Base-by-base conservation (phyloP, 2,113 vertebrate species). In the Rattus rattus region DNA sequence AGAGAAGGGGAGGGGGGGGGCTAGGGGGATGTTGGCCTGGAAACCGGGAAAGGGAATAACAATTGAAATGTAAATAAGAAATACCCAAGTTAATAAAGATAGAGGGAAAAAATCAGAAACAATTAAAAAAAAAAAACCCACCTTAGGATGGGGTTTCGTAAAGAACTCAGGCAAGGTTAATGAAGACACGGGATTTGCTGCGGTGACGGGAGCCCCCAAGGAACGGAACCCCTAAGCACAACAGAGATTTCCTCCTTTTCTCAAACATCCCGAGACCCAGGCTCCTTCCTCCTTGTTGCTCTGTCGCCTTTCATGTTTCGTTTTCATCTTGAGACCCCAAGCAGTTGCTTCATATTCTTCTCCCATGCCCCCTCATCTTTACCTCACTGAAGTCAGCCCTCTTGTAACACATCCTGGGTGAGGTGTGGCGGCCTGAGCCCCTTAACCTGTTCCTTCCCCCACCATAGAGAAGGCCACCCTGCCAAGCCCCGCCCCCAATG, bases 401-500 rank as follows among this genome's bases (percentile, higher is more conserved):
- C 75, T 30, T 5, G 11, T 84, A 54, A 63, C 76, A 39, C 30
- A 11, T 47, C 3, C 1, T 6, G 19, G 85, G 16, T 39, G 4
- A 6, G 13, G 36, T 16, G 47, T 36, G 4, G 5, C 13, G n/a
- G 20, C 20, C 8, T 2, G 54, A 6, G 0, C 30, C 3, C 70
- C 75, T 49, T 49, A 6, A 1, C 26, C 69, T 33, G 39, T 20
- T 67, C 63, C 6, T 7, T 22, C 22, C 13, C 7, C 67, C 28
- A 5, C 26, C 63, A 52, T 8, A 49, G 39, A 67, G 59, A 43
- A 67, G n/a, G 39, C 2, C 59, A 56, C 4, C 26, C 16, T 56
- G 36, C 13, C 81, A 61, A 69, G n/a, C 26, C 59, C 36, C 20
- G 1, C 6, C 5, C 43, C 19, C 22, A 10, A 7, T 10, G 7